Percentiles rank a stretch among this genome's conserved stretches.
phyloP scores from a whole-genome alignment of 2,797 vertebrate genomes.

The Thunnus albacares region DNA sequence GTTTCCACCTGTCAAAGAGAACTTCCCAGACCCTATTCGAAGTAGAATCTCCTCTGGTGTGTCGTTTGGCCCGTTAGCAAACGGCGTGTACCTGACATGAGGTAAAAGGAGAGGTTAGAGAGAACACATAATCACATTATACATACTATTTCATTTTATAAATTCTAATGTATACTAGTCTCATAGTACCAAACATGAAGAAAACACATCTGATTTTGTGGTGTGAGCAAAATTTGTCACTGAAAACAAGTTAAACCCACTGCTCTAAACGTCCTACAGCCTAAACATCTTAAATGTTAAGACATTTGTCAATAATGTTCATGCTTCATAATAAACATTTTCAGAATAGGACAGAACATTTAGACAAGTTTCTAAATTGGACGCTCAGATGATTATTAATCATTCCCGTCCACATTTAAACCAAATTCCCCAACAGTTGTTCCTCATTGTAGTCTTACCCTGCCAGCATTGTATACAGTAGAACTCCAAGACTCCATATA shows the following conservation, averaged over 20 bases:
- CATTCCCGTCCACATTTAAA: neutral
- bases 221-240: no score
- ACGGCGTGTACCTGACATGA: conserved; percentile 93
- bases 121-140: neutral
- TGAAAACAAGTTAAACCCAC: neutral
- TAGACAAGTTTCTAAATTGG: no score
- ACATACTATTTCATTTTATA: neutral
- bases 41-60: conserved; percentile 97
- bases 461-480: conserved; percentile 97
- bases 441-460: conserved; percentile 87
- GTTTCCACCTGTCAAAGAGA: conserved; percentile 96
- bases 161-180: neutral
- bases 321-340: no score
- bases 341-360: no score
- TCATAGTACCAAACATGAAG: no score
- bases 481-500: conserved; percentile 98
- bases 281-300: neutral
- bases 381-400: neutral
- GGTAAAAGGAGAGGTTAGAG: neutral
- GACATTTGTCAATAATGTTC: no score
- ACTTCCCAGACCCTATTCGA: conserved; percentile 96
- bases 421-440: neutral
- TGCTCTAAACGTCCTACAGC: neutral
- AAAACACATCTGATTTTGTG: neutral
- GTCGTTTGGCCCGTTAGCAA: conserved; percentile 97